These are phyloP conservation scores for Brevipalpus yothersi DNA, from an alignment of 1,140 invertebrate species.

Conservation along the genomic window DNA sequence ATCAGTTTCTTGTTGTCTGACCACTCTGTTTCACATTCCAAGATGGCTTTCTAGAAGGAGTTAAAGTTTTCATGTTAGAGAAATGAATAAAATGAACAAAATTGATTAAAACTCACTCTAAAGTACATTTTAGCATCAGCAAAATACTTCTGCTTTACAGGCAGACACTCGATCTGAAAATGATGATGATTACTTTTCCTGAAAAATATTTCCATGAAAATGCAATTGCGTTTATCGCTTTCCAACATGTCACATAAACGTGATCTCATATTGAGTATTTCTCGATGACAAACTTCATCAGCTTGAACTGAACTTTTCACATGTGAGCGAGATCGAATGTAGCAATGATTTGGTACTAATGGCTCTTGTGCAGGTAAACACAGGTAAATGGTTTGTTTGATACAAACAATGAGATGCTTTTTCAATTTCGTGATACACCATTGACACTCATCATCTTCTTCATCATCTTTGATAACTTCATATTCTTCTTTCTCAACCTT, in stretches of 20 bases:
- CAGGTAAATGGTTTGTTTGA: background rate
- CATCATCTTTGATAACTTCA: background rate
- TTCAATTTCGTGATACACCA: background rate
- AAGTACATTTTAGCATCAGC: constrained; percentile 81
- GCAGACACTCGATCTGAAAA: background rate
- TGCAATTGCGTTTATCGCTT: constrained; percentile 37
- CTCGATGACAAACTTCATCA: constrained; percentile 3
- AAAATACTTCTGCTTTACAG: constrained; percentile 49
- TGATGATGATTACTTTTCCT: background rate
- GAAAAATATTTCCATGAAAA: constrained; percentile 51
- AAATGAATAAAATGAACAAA: too few species aligned
- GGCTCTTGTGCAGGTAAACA: constrained; percentile 1
- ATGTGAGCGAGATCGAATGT: background rate
- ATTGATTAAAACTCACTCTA: constrained; percentile 37
- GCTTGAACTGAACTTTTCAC: constrained; percentile 2
- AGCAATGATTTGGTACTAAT: constrained; percentile 1
- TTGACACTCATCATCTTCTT: background rate
- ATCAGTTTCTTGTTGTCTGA: constrained; percentile 83
- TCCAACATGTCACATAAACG: constrained; percentile 49
- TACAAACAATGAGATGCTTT: background rate
- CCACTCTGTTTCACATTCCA: constrained; percentile 86
- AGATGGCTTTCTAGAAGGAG: constrained; percentile 49
- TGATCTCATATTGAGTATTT: constrained; percentile 35
- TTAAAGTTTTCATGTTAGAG: background rate
- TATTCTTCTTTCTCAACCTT: background rate